A percentile compares a stretch with the other conserved stretches of the same genome.
These are phyloP conservation scores for Trachurus trachurus DNA, from an alignment of 2,797 vertebrate species.

Conservation along the genomic window DNA sequence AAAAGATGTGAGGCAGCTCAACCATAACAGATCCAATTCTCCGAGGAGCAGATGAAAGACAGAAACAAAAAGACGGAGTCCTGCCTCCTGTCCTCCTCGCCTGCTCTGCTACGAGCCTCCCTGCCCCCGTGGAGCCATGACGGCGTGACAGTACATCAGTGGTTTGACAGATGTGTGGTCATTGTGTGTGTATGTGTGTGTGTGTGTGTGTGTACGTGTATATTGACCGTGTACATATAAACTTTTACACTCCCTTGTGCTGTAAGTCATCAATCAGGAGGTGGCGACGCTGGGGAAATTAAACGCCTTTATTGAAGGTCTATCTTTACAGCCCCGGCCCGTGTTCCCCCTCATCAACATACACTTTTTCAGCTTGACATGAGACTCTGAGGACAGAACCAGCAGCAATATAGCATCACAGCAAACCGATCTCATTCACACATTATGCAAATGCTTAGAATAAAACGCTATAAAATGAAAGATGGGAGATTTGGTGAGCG, in stretches of 20 bases:
- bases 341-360: conserved; percentile 49
- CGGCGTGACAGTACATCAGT: conserved; percentile 41
- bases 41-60: conserved; percentile 39
- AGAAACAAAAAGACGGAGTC: conserved; percentile 8
- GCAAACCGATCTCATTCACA: conserved; percentile 13
- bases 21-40: conserved; percentile 41
- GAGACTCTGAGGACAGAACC: conserved; percentile 39
- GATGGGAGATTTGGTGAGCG: not conserved
- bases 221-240: conserved; percentile 25
- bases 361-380: conserved; percentile 49
- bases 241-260: conserved; percentile 46
- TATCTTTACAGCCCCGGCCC: conserved; percentile 34
- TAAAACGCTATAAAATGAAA: conserved; percentile 11
- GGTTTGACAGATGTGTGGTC: conserved; percentile 38
- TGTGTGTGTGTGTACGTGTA: conserved; percentile 13
- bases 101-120: conserved; percentile 25
- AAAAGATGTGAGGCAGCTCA: conserved; percentile 46
- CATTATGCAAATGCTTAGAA: not conserved
- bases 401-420: not conserved
- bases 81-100: conserved; percentile 5
- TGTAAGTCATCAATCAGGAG: conserved; percentile 52
- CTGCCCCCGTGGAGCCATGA: conserved; percentile 30
- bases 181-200: conserved; percentile 31
- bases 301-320: conserved; percentile 66
- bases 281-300: conserved; percentile 73